Conservation (phyloP, 1,140 invertebrate species). For the Schlechtendalia chinensis region DNA sequence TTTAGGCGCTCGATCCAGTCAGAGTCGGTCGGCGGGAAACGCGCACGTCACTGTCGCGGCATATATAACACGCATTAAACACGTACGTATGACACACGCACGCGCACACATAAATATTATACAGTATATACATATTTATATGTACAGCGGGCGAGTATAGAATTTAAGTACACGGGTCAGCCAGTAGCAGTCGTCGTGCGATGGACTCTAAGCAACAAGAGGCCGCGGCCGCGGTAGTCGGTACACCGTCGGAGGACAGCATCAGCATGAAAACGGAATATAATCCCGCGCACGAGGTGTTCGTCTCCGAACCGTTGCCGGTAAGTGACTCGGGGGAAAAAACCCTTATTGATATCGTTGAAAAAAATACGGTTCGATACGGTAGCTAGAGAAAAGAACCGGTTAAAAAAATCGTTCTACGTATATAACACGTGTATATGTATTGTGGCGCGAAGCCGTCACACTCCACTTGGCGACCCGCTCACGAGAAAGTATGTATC, state of each 20-base stretch:
- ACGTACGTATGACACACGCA: neutral
- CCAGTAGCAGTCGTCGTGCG: neutral
- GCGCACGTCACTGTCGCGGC: neutral
- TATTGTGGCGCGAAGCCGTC: neutral
- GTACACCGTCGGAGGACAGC: slow-evolving; percentile 43
- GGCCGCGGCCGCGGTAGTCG: slow-evolving; percentile 51
- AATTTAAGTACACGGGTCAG: neutral
- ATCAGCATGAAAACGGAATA: slow-evolving; percentile 53
- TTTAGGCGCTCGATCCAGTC: neutral
- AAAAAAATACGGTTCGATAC: too few species aligned
- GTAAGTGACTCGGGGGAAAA: slow-evolving; percentile 47
- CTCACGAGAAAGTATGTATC: slow-evolving; percentile 8
- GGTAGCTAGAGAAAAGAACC: neutral
- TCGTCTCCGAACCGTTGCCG: slow-evolving; percentile 53
- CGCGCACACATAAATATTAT: neutral
- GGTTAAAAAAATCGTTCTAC: neutral
- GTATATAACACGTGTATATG: neutral
- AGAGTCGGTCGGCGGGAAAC: neutral
- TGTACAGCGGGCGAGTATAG: neutral
- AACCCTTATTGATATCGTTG: too few species aligned
- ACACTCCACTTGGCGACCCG: slow-evolving; percentile 32
- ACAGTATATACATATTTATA: too few species aligned
- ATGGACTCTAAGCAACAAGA: slow-evolving; percentile 53
- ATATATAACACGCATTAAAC: neutral
- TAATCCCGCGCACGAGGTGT: slow-evolving; percentile 52